A percentile compares a stretch with the other conserved stretches of the same genome.
phyloP scores from a whole-genome alignment of 2,888 invertebrate species.

The Palloptera scutellata region DNA sequence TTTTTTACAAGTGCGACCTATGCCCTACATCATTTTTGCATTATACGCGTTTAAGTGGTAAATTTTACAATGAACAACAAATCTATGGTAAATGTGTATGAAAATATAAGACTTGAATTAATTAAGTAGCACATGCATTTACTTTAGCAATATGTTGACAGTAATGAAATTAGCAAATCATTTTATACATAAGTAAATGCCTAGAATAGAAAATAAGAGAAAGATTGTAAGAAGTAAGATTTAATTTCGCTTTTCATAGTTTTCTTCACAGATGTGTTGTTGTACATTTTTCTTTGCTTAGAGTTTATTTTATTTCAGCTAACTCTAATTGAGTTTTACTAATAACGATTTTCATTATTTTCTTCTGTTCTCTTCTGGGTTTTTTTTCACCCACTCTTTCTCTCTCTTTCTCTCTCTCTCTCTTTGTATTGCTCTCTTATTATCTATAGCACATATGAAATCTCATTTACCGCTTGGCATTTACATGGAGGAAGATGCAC shows the following conservation, averaged over 20 bases:
- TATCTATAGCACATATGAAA: constrained; percentile 48
- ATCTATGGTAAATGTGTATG: too few species aligned
- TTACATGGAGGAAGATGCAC: constrained; percentile 46
- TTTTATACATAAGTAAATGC: too few species aligned
- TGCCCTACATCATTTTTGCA: constrained; percentile 51
- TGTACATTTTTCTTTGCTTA: constrained; percentile 4
- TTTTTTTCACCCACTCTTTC: not conserved
- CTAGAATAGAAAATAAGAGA: too few species aligned
- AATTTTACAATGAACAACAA: constrained; percentile 37
- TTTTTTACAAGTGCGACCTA: constrained; percentile 53
- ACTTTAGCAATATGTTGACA: too few species aligned
- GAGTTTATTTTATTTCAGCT: constrained; percentile 3
- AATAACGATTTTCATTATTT: constrained; percentile 12
- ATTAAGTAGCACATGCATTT: too few species aligned
- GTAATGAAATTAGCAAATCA: too few species aligned
- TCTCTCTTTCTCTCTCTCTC: not conserved
- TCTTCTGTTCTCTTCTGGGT: not conserved
- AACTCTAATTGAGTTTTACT: constrained; percentile 23
- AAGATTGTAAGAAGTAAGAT: too few species aligned
- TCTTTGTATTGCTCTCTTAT: not conserved
- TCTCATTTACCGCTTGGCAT: constrained; percentile 50
- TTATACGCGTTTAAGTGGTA: constrained; percentile 51
- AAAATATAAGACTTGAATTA: too few species aligned
- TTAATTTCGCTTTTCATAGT: not conserved
- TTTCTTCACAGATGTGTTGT: not conserved